Conservation (phyloP, 1,140 invertebrate species). For the Drosophila navojoa region DNA sequence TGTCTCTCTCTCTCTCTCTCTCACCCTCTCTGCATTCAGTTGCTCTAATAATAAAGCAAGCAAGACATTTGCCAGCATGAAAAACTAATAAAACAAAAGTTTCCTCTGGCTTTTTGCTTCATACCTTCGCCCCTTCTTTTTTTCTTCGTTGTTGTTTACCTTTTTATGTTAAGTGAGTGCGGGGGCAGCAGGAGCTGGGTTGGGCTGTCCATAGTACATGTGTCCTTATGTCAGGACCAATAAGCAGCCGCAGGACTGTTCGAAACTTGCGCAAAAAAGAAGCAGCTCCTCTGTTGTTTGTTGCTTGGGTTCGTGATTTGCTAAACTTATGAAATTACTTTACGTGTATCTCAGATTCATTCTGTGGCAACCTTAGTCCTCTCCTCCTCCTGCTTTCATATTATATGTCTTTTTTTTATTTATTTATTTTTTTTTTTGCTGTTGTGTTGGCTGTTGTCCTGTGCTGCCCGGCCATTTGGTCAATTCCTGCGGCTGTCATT, state of each 20-base stretch:
- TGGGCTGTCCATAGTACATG: conserved; percentile 57
- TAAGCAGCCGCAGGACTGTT: conserved; percentile 70
- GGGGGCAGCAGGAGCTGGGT: not conserved
- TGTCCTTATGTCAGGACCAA: conserved; percentile 76
- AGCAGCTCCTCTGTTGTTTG: conserved; percentile 57
- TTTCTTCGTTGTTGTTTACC: conserved; percentile 58
- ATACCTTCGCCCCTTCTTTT: not conserved
- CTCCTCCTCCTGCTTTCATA: not conserved
- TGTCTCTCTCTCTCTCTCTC: no score
- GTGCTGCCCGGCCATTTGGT: conserved; percentile 65
- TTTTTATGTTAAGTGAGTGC: conserved; percentile 73
- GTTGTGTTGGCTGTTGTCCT: conserved; percentile 15
- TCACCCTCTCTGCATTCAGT: not conserved
- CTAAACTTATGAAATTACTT: conserved; percentile 83
- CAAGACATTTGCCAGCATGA: conserved; percentile 66
- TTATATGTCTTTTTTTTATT: conserved; percentile 36
- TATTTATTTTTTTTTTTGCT: conserved; percentile 27
- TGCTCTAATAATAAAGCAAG: conserved; percentile 73
- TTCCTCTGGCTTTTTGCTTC: conserved; percentile 44
- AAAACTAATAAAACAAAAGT: conserved; percentile 83
- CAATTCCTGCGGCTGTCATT: conserved; percentile 83
- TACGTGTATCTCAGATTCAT: conserved; percentile 62
- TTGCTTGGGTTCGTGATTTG: conserved; percentile 79
- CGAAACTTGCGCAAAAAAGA: conserved; percentile 51
- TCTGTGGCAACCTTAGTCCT: not conserved